Percentiles rank a stretch among this genome's conserved stretches.
These are phyloP conservation scores for Neostethus bicornis DNA, from an alignment of 2,797 vertebrate species.

Conservation along the genomic window DNA sequence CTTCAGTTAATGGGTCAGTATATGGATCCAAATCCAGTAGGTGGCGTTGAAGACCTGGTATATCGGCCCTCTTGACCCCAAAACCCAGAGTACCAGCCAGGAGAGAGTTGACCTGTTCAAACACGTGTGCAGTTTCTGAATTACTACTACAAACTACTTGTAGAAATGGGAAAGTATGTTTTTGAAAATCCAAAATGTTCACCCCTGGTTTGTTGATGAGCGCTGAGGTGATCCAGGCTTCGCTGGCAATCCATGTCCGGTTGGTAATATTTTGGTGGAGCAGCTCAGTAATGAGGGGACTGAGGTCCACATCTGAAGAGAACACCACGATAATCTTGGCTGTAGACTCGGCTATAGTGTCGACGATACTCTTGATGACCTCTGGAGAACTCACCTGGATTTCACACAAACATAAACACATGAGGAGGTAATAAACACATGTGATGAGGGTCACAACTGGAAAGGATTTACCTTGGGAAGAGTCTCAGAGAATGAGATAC, in stretches of 20 bases:
- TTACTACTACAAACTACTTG: background rate
- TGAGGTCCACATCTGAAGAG: constrained; percentile 88
- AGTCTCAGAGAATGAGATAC: constrained; percentile 86
- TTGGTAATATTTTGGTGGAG: constrained; percentile 81
- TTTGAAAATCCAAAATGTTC: constrained; percentile 27
- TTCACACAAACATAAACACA: background rate
- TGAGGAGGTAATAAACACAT: background rate
- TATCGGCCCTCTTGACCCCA: constrained; percentile 78
- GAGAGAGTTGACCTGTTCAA: constrained; percentile 63
- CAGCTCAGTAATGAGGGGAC: constrained; percentile 80
- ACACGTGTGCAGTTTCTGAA: constrained; percentile 2
- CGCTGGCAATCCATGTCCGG: constrained; percentile 87
- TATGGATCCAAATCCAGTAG: constrained; percentile 82
- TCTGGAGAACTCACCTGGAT: constrained; percentile 69
- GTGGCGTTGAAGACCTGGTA: constrained; percentile 78
- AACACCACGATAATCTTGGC: constrained; percentile 88
- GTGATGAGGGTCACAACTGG: background rate
- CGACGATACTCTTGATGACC: constrained; percentile 77
- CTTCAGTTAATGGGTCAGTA: constrained; percentile 77
- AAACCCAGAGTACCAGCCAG: constrained; percentile 86
- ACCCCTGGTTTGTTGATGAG: constrained; percentile 81
- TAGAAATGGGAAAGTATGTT: background rate
- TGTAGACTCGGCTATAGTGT: constrained; percentile 73
- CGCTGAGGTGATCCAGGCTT: constrained; percentile 87
- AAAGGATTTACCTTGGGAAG: constrained; percentile 79